Conservation (phyloP, 2,888 invertebrate species). For the Drosophila neutralis region DNA sequence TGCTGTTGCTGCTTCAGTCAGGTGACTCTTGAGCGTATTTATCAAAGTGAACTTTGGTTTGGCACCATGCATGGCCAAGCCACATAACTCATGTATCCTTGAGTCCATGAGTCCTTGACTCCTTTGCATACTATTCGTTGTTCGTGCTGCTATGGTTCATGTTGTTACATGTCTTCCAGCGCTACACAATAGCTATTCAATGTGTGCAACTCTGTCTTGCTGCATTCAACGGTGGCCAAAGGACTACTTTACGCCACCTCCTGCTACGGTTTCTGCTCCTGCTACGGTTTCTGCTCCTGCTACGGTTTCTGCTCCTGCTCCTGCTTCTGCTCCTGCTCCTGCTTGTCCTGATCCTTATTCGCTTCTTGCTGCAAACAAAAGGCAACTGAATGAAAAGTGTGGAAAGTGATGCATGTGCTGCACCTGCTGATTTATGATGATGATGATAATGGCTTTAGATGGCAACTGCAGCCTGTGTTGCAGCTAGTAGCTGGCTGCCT, state of each 20-base stretch:
- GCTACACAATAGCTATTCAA: slow-evolving; percentile 42
- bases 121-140: background rate
- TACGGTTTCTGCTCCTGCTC: background rate
- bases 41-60: slow-evolving; percentile 59
- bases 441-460: slow-evolving; percentile 64
- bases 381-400: slow-evolving; percentile 36
- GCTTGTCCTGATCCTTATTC: background rate
- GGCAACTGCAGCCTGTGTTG: slow-evolving; percentile 37
- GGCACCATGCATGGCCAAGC: slow-evolving; percentile 65
- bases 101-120: slow-evolving; percentile 14
- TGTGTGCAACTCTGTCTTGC: slow-evolving; percentile 45
- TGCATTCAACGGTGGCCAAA: slow-evolving; percentile 64
- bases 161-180: slow-evolving; percentile 39
- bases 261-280: background rate
- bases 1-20: slow-evolving; percentile 40
- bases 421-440: slow-evolving; percentile 73
- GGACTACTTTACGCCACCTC: background rate
- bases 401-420: slow-evolving; percentile 72
- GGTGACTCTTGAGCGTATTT: slow-evolving; percentile 63
- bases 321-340: background rate
- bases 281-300: background rate
- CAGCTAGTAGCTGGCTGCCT: slow-evolving; percentile 19
- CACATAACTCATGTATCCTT: slow-evolving; percentile 58
- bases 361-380: slow-evolving; percentile 45
- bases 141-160: background rate